phyloP scores from a whole-genome alignment of 2,797 vertebrate genomes.

The Hippoglossus hippoglossus region DNA sequence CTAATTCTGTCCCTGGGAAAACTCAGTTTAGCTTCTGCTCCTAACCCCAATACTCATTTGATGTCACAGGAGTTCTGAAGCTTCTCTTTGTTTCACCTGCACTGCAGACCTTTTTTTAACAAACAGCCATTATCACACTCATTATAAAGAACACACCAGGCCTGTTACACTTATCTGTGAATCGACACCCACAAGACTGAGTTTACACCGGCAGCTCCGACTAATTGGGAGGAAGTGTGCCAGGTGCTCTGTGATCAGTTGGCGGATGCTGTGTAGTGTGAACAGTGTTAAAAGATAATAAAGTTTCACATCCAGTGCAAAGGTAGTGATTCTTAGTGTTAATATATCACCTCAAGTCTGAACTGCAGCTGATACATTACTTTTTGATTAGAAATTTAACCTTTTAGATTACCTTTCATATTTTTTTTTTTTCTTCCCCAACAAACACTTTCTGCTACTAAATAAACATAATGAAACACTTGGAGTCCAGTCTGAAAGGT shows the following conservation, averaged over 20 bases:
- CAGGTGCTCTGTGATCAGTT: slow-evolving; percentile 18
- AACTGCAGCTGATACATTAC: background rate
- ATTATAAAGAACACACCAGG: background rate
- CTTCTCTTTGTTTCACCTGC: slow-evolving; percentile 26
- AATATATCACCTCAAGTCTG: slow-evolving; percentile 1
- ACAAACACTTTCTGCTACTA: slow-evolving; percentile 43
- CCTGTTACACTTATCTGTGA: slow-evolving; percentile 19
- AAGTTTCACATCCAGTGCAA: slow-evolving; percentile 4
- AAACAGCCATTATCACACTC: slow-evolving; percentile 12
- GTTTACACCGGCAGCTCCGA: slow-evolving; percentile 27
- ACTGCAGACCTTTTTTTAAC: too few relatives aligned
- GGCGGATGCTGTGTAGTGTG: slow-evolving; percentile 9
- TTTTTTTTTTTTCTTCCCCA: background rate
- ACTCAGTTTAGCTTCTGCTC: slow-evolving; percentile 42
- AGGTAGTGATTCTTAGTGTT: slow-evolving; percentile 13
- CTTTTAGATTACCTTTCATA: slow-evolving; percentile 47
- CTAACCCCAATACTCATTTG: slow-evolving; percentile 44
- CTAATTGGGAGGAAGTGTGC: slow-evolving; percentile 33
- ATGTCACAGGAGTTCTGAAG: slow-evolving; percentile 31
- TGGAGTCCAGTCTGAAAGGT: slow-evolving; percentile 53
- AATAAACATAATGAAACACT: slow-evolving; percentile 65
- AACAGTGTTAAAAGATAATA: slow-evolving; percentile 20
- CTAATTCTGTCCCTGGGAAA: slow-evolving; percentile 60
- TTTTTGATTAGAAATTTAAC: slow-evolving; percentile 40
- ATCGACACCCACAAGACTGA: slow-evolving; percentile 21